Base-by-base conservation (phyloP, 2,888 invertebrate genomes). In the Drosophila mettleri region DNA sequence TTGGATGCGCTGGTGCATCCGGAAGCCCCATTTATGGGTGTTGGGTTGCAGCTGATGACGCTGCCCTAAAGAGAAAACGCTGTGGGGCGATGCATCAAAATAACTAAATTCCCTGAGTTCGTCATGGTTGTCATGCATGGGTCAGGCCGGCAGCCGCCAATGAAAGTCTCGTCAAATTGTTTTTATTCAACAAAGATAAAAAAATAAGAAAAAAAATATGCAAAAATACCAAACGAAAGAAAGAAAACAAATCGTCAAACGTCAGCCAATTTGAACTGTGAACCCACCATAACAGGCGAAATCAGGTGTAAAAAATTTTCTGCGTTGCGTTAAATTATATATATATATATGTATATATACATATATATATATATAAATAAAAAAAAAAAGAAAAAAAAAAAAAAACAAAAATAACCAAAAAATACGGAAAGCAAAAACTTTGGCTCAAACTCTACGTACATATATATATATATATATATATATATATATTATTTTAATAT, bases 281-380 rank as follows among this genome's bases (percentile, higher is more conserved):
- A 70, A 63, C 76, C 79, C 76, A 78, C 78, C 76, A 76, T 58
- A 54, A 48, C 45, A 66, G 69, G 62, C 69, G 54, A 70, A 74
- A 73, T 41, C 59, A 46, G 72, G 45, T 61, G 45, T 60, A 43
- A 57, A 45, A 65, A 63, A 49, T 63, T 55, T 65, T 52, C 55
- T 62, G 60, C 62, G 63, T 66, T 70, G 46, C 65, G 54, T 62
- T 53, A 38, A 71, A 63, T 59, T 49, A 70, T 36, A 41, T 24
- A 24, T 24, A 24, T 5, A n/a, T n/a, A n/a, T n/a, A n/a, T n/a
- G n/a, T n/a, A n/a, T n/a, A n/a, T n/a, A n/a, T n/a, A n/a, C n/a
- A n/a, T n/a, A n/a, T n/a, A n/a, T n/a, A n/a, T n/a, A n/a, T n/a
- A n/a, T n/a, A n/a, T n/a, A n/a, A n/a, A n/a, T n/a, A n/a, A n/a